These are phyloP conservation scores for Eristalis arbustorum DNA, from an alignment of 2,888 invertebrate species.

Conservation along the genomic window DNA sequence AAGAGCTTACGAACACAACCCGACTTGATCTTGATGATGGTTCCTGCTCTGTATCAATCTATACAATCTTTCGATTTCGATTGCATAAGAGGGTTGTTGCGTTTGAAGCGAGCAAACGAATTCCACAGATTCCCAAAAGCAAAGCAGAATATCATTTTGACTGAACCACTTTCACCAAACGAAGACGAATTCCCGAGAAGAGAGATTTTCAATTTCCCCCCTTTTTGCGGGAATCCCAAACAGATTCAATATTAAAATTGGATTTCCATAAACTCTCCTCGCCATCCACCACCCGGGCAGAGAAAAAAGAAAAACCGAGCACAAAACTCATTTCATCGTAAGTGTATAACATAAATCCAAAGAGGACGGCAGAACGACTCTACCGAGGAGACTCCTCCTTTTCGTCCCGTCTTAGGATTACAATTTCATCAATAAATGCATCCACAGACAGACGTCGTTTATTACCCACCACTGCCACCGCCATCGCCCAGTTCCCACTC, in stretches of 20 bases:
- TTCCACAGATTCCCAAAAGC: background rate
- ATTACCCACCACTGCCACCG: background rate
- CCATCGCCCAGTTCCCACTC: background rate
- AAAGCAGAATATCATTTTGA: background rate
- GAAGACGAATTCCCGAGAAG: background rate
- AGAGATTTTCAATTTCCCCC: background rate
- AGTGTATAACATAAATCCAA: constrained; percentile 25
- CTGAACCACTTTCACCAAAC: background rate
- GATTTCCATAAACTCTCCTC: background rate
- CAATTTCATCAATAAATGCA: constrained; percentile 65
- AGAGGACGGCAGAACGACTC: background rate
- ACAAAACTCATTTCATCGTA: constrained; percentile 8
- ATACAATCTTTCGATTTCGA: background rate
- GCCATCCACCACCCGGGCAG: background rate
- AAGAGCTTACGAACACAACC: too few species aligned
- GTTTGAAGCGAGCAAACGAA: background rate
- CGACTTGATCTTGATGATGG: too few species aligned
- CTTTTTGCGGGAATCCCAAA: background rate
- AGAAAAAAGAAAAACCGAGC: background rate
- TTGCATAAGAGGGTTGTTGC: background rate
- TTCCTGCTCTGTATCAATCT: too few species aligned
- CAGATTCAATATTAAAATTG: background rate
- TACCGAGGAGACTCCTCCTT: background rate
- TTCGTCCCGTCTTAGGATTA: constrained; percentile 22
- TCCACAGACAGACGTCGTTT: constrained; percentile 54